These are phyloP conservation scores for Arion vulgaris DNA, from an alignment of 1,140 invertebrate species.

Conservation along the genomic window DNA sequence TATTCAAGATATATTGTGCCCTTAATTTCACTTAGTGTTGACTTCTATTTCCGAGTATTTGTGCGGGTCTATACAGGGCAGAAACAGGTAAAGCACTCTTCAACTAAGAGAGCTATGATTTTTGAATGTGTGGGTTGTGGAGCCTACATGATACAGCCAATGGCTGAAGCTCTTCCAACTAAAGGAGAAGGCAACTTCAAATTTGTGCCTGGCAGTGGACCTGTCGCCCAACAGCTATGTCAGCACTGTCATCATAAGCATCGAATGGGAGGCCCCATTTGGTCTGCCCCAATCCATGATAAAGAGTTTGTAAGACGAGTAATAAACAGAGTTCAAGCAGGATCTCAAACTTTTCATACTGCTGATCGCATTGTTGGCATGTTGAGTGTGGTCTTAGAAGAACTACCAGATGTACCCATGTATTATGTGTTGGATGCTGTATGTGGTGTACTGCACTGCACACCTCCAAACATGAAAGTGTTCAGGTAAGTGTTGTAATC, in stretches of 20 bases:
- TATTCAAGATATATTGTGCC: slow-evolving; percentile 95
- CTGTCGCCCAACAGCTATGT: slow-evolving; percentile 81
- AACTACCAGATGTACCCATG: slow-evolving; percentile 86
- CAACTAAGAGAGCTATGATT: slow-evolving; percentile 85
- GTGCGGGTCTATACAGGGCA: slow-evolving; percentile 87
- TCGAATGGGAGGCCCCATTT: slow-evolving; percentile 94
- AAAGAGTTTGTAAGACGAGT: slow-evolving; percentile 82
- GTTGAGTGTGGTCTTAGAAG: slow-evolving; percentile 77
- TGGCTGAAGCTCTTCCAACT: slow-evolving; percentile 77
- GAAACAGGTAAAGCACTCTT: slow-evolving; percentile 83
- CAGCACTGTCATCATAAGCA: slow-evolving; percentile 83
- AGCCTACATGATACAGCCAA: slow-evolving; percentile 82
- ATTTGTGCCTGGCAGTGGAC: slow-evolving; percentile 79
- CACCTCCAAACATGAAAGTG: slow-evolving; percentile 74
- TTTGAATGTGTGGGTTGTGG: slow-evolving; percentile 93
- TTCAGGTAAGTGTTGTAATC: slow-evolving; percentile 75
- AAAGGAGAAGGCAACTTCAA: slow-evolving; percentile 73
- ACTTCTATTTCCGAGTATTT: slow-evolving; percentile 98
- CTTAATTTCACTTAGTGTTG: slow-evolving; percentile 90
- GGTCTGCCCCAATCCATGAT: slow-evolving; percentile 89
- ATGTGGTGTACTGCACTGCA: slow-evolving; percentile 78
- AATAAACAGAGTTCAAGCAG: slow-evolving; percentile 77
- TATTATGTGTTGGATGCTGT: slow-evolving; percentile 85
- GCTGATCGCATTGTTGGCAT: slow-evolving; percentile 81
- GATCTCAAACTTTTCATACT: slow-evolving; percentile 75